Percentiles rank a stretch among this genome's conserved stretches.
Conservation (phyloP, 2,113 vertebrate species). For the Glaucomys volans region DNA sequence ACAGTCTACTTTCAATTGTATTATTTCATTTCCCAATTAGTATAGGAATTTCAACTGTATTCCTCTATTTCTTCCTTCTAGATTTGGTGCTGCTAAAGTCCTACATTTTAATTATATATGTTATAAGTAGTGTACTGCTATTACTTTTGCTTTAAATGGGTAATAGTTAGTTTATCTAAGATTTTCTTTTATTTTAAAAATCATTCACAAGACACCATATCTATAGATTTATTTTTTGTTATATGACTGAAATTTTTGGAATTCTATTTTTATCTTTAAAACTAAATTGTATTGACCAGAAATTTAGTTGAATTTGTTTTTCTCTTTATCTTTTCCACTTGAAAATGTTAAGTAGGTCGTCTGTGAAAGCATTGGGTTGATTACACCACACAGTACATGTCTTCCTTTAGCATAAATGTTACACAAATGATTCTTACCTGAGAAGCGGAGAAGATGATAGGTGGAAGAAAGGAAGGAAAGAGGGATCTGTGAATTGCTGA, state of each 20-base stretch:
- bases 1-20: not conserved
- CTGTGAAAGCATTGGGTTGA: constrained; percentile 78
- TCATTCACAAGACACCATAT: constrained; percentile 92
- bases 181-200: constrained; percentile 92
- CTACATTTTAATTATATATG: not conserved
- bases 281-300: constrained; percentile 83
- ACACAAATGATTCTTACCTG: constrained; percentile 88
- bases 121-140: not conserved
- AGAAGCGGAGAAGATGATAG: constrained; percentile 83
- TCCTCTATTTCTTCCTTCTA: not conserved
- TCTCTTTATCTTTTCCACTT: constrained; percentile 86
- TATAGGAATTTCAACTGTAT: not conserved
- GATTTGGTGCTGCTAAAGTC: not conserved
- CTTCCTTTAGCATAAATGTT: constrained; percentile 85
- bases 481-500: constrained; percentile 80
- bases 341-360: constrained; percentile 81
- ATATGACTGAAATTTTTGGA: constrained; percentile 88
- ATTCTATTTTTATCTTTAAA: constrained; percentile 85
- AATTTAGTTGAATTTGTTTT: constrained; percentile 81
- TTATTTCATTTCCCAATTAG: not conserved
- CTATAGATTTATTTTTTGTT: constrained; percentile 89
- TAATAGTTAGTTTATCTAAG: constrained; percentile 77
- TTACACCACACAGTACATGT: constrained; percentile 86
- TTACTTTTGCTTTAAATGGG: not conserved
- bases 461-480: constrained; percentile 73